Percentiles rank a stretch among this genome's conserved stretches.
Evolutionary conservation across 2,113 vertebrate species (phyloP).

Genomic region (Struthidea cinerea): DNA sequence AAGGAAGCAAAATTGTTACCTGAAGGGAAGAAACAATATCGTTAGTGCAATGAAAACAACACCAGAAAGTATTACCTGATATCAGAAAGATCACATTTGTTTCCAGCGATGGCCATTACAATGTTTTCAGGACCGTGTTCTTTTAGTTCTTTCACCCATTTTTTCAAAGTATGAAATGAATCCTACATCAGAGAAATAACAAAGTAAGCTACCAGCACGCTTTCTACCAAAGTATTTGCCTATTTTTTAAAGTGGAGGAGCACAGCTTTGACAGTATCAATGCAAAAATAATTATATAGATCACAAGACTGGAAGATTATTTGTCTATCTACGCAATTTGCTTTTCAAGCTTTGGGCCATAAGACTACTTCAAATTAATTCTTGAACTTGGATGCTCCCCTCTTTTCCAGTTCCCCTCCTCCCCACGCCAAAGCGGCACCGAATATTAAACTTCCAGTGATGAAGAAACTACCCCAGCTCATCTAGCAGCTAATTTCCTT

Average conservation of each 20-base stretch:
- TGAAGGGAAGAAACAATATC: background rate
- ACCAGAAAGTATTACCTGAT: constrained; percentile 79
- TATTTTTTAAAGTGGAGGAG: background rate
- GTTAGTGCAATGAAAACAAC: background rate
- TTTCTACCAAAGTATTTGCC: background rate
- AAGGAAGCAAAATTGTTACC: background rate
- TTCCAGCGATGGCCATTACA: constrained; percentile 96
- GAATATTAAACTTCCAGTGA: background rate
- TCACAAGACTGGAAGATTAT: background rate
- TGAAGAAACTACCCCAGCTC: background rate
- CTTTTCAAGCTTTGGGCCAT: background rate
- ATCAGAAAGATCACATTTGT: constrained; percentile 96
- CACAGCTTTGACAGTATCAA: background rate
- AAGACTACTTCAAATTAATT: background rate
- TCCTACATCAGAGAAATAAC: constrained; percentile 77
- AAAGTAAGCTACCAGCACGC: background rate
- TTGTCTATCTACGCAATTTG: background rate
- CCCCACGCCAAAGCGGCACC: background rate
- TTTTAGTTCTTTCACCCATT: constrained; percentile 97
- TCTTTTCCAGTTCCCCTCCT: background rate
- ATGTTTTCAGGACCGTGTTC: constrained; percentile 97
- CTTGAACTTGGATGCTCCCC: background rate
- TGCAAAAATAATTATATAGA: background rate
- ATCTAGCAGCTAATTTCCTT: background rate
- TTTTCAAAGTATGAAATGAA: constrained; percentile 97